Percentiles rank a stretch among this genome's conserved stretches.
phyloP scores from a whole-genome alignment of 2,888 invertebrate species.

The Sinodicranocentrus sp. region DNA sequence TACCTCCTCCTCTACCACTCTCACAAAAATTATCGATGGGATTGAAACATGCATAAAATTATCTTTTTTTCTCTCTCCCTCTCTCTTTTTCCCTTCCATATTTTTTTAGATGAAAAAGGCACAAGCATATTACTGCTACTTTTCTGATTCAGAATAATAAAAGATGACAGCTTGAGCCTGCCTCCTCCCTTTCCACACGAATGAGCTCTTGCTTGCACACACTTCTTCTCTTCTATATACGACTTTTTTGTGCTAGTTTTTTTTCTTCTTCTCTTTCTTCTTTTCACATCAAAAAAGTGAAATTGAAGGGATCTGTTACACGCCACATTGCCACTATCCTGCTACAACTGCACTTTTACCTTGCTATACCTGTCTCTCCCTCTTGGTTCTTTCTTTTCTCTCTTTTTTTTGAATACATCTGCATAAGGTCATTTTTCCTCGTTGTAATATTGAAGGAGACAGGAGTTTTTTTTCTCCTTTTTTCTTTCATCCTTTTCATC shows the following conservation, averaged over 20 bases:
- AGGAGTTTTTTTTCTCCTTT: slow-evolving; percentile 22
- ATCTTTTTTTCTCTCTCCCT: slow-evolving; percentile 47
- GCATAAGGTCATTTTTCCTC: slow-evolving; percentile 66
- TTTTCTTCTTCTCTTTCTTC: slow-evolving; percentile 17
- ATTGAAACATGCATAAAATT: slow-evolving; percentile 60
- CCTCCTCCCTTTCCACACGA: slow-evolving; percentile 56
- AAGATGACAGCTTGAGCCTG: slow-evolving; percentile 67
- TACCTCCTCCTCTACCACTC: slow-evolving; percentile 21
- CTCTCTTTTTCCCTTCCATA: background rate
- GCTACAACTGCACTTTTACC: slow-evolving; percentile 26
- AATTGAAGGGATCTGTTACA: slow-evolving; percentile 67
- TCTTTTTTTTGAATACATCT: slow-evolving; percentile 51
- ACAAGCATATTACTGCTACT: slow-evolving; percentile 60
- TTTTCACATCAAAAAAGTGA: slow-evolving; percentile 47
- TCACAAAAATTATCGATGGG: slow-evolving; percentile 22
- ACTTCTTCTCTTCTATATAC: background rate
- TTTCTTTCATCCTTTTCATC: slow-evolving; percentile 47
- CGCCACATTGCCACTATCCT: slow-evolving; percentile 47
- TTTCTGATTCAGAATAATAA: slow-evolving; percentile 66
- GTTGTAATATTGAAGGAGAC: slow-evolving; percentile 59
- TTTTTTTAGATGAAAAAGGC: slow-evolving; percentile 31
- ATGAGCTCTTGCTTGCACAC: slow-evolving; percentile 26
- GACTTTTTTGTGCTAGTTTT: slow-evolving; percentile 23
- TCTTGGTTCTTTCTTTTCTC: too few species aligned
- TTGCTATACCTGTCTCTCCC: slow-evolving; percentile 38